Evolutionary conservation across 1,140 invertebrate genomes (phyloP), one percentile per base, ranked within the genome.

Genomic region (Octopus bimaculoides): DNA sequence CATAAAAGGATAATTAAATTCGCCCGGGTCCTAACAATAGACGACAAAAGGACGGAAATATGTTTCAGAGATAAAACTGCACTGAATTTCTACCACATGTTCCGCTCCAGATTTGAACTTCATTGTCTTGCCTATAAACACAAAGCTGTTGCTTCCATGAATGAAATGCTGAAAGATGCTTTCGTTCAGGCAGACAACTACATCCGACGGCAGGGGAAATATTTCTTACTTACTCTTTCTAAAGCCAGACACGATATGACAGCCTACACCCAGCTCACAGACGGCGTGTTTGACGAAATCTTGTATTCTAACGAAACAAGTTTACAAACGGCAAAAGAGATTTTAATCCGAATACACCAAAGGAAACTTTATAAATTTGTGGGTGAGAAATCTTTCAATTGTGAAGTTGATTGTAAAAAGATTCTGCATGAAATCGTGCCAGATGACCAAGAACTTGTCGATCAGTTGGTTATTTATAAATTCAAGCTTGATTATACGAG

Each of bases 61-160:
- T 91, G 90, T 81, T 88, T 85, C 71, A 81, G 90, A 74, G 88
- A 91, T 75, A 92, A 92, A 85, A 91, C 89, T 77, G 84, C 83
- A 1, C 81, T 81, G 10, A 89, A 86, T 82, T 79, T 92, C 20
- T 90, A 90, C 81, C 88, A 92, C 79, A 91, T 92, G 88, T 92
- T 91, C 81, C 86, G 88, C 56, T 90, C 89, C 1, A 82, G 92
- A 73, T 86, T 87, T 20, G 84, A 87, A 10, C 85, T 93, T 14
- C 91, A 92, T 83, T 85, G 88, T 54, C 84, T 84, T 55, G 92
- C 92, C 5, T 93, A 92, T 83, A 91, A 92, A 80, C 92, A 92
- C 81, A 89, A 87, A 75, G 89, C 91, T 26, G 85, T 82, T 7
- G 89, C 87, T 75, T 86, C 88, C 17, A 87, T 92, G 73, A 91